Conservation (phyloP, 2,888 invertebrate genomes). For the Cacoxenus indagator region DNA sequence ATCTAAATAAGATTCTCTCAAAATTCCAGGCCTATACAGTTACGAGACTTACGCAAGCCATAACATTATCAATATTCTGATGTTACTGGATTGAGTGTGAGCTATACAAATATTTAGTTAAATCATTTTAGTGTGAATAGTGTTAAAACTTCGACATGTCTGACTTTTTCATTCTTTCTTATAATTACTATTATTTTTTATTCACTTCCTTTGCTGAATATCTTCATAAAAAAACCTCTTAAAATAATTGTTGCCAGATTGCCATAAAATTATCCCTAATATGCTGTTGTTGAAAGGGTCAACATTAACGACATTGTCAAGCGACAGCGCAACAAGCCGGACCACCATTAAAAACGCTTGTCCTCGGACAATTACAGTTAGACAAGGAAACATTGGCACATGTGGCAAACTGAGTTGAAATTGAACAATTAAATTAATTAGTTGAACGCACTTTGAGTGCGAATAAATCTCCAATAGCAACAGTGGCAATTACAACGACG, state of each 20-base stretch:
- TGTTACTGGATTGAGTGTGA: too few species aligned
- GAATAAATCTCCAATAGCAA: slow-evolving; percentile 35
- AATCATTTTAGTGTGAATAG: too few species aligned
- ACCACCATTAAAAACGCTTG: neutral
- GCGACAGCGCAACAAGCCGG: neutral
- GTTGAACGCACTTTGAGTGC: slow-evolving; percentile 33
- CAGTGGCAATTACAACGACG: slow-evolving; percentile 38
- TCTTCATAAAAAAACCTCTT: neutral
- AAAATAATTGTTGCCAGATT: neutral
- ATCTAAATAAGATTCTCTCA: too few species aligned
- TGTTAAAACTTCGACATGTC: too few species aligned
- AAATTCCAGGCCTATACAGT: too few species aligned
- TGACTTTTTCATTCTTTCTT: too few species aligned
- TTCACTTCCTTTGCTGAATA: neutral
- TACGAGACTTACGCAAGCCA: too few species aligned
- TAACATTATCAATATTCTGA: too few species aligned
- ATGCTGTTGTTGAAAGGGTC: neutral
- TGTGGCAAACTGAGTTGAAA: slow-evolving; percentile 64
- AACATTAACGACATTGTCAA: neutral
- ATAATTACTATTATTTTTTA: too few species aligned
- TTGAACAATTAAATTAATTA: slow-evolving; percentile 64
- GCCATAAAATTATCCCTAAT: neutral
- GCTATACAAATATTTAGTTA: too few species aligned
- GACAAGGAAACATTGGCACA: slow-evolving; percentile 43
- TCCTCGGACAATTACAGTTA: neutral